Percentiles rank a stretch among this genome's conserved stretches.
phyloP scores from a whole-genome alignment of 1,140 invertebrate genomes.

The Drosophila ironensis region DNA sequence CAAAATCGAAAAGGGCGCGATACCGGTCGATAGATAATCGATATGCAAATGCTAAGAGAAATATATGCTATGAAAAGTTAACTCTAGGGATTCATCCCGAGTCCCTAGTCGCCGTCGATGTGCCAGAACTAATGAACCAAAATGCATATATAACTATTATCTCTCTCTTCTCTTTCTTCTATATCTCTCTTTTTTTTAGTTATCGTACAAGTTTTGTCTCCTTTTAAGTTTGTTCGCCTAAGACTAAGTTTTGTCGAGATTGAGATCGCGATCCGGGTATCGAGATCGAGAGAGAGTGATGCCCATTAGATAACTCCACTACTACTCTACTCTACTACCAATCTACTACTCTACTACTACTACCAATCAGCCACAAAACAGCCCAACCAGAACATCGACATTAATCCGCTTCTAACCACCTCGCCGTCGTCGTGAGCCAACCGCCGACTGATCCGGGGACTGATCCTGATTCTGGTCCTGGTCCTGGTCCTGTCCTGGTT shows the following conservation, averaged over 20 bases:
- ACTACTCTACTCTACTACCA: slow-evolving; percentile 44
- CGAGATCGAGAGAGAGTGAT: slow-evolving; percentile 66
- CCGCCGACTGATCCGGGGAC: slow-evolving; percentile 16
- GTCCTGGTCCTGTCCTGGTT: slow-evolving; percentile 34
- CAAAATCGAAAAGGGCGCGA: slow-evolving; percentile 42
- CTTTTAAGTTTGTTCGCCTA: slow-evolving; percentile 67
- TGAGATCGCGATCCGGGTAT: slow-evolving; percentile 5
- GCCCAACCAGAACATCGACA: slow-evolving; percentile 51
- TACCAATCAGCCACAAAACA: slow-evolving; percentile 43
- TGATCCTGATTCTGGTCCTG: slow-evolving; percentile 27
- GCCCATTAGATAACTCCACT: slow-evolving; percentile 62
- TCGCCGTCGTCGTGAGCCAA: slow-evolving; percentile 37
- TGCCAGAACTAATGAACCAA: slow-evolving; percentile 68
- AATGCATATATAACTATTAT: slow-evolving; percentile 76
- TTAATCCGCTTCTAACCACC: slow-evolving; percentile 55
- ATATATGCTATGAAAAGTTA: slow-evolving; percentile 24
- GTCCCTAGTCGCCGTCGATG: slow-evolving; percentile 37
- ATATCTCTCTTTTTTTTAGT: slow-evolving; percentile 71
- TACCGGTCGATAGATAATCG: slow-evolving; percentile 27
- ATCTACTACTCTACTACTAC: slow-evolving; percentile 43
- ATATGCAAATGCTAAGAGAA: slow-evolving; percentile 4
- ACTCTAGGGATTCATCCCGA: slow-evolving; percentile 23
- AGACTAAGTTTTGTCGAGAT: slow-evolving; percentile 42
- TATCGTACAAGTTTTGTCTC: slow-evolving; percentile 64
- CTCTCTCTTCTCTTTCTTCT: slow-evolving; percentile 73